phyloP scores from a whole-genome alignment of 2,888 invertebrate genomes.

The Lycocerus yunnanus region DNA sequence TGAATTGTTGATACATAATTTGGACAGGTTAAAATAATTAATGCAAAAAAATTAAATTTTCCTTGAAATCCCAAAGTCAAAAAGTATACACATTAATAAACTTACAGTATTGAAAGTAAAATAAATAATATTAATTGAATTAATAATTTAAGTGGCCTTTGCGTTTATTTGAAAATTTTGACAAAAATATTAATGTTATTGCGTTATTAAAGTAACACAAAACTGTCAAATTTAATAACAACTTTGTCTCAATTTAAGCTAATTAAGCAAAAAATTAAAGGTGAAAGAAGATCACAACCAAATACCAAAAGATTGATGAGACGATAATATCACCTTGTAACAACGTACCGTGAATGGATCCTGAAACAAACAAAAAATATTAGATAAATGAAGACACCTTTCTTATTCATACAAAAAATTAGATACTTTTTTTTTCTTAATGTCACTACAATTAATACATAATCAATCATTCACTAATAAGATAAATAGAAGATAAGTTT shows the following conservation, averaged over 20 bases:
- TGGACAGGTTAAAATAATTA: too few species aligned
- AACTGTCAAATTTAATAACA: background rate
- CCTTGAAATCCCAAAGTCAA: too few species aligned
- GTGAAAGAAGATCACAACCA: slow-evolving; percentile 15
- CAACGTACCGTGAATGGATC: slow-evolving; percentile 66
- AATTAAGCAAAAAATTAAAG: background rate
- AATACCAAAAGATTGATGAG: slow-evolving; percentile 38
- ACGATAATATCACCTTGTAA: slow-evolving; percentile 38
- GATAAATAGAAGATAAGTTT: background rate
- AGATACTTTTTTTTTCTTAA: background rate
- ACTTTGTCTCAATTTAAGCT: slow-evolving; percentile 4
- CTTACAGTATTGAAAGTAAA: background rate
- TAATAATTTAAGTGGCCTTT: background rate
- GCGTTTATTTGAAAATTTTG: background rate
- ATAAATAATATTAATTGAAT: background rate
- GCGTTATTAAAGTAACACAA: background rate
- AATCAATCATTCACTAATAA: background rate
- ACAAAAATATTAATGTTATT: background rate
- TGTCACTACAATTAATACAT: background rate
- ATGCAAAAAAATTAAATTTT: too few species aligned
- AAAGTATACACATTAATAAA: background rate
- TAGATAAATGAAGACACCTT: background rate
- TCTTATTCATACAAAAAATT: background rate
- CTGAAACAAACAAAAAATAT: slow-evolving; percentile 61
- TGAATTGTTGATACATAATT: too few species aligned